Percentiles rank a stretch among this genome's conserved stretches.
Evolutionary conservation across 2,797 vertebrate species (phyloP).

Genomic region (Lacerta agilis): DNA sequence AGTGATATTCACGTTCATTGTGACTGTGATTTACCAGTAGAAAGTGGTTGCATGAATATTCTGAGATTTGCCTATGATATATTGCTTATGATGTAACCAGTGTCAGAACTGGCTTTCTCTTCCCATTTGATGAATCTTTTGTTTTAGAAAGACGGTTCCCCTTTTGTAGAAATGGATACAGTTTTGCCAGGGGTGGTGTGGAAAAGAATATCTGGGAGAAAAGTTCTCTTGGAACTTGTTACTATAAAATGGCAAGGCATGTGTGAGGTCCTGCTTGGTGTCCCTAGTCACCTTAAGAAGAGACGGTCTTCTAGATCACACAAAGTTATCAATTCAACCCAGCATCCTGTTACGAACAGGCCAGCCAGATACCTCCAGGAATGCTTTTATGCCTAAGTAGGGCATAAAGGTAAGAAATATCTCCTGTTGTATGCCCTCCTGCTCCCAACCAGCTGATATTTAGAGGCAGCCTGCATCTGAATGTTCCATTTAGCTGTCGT

Average conservation of each 20-base stretch:
- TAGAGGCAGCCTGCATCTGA: too few relatives aligned
- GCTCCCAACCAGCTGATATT: too few relatives aligned
- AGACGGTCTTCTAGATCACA: too few relatives aligned
- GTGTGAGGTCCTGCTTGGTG: background rate
- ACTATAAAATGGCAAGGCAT: background rate
- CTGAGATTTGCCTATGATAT: background rate
- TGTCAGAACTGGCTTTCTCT: background rate
- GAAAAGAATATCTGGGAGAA: background rate
- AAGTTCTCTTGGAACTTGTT: background rate
- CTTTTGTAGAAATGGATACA: background rate
- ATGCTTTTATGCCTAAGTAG: too few relatives aligned
- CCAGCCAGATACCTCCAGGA: too few relatives aligned
- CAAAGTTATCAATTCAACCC: too few relatives aligned
- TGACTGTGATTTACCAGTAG: background rate
- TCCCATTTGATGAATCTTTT: background rate
- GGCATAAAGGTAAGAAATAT: background rate
- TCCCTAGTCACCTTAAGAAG: background rate
- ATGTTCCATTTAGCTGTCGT: too few relatives aligned
- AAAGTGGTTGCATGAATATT: background rate
- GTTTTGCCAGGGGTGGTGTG: background rate
- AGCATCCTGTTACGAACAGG: too few relatives aligned
- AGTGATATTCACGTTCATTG: background rate
- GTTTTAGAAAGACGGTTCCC: background rate
- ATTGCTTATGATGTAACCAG: background rate
- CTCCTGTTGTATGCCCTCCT: too few relatives aligned